These are phyloP conservation scores for Syrmaticus mikado DNA, from an alignment of 2,113 vertebrate genomes.

Conservation along the genomic window DNA sequence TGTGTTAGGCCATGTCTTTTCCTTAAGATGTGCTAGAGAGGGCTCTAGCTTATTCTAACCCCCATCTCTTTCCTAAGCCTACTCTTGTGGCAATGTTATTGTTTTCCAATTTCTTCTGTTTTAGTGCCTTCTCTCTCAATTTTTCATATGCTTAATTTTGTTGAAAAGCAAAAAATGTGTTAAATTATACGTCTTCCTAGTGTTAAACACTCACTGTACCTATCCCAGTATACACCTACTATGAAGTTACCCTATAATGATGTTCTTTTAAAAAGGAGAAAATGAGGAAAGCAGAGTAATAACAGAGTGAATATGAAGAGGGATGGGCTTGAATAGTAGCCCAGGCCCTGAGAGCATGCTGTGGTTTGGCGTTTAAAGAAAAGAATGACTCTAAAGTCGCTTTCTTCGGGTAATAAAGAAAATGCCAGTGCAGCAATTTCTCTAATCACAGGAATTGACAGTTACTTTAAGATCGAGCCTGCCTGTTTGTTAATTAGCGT, in stretches of 20 bases:
- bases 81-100: not conserved
- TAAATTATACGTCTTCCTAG: not conserved
- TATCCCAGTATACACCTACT: not conserved
- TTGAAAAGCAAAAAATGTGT: not conserved
- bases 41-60: not conserved
- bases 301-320: not conserved
- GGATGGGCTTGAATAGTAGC: not conserved
- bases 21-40: not conserved
- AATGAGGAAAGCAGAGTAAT: not conserved
- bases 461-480: slow-evolving; percentile 20
- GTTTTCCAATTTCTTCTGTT: not conserved
- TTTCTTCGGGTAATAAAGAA: slow-evolving; percentile 18
- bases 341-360: not conserved
- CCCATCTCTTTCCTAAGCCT: not conserved
- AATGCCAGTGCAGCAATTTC: slow-evolving; percentile 28
- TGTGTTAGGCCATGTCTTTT: not conserved
- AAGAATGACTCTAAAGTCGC: not conserved
- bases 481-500: slow-evolving; percentile 29
- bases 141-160: not conserved
- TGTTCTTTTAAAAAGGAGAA: not conserved
- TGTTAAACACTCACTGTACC: not conserved
- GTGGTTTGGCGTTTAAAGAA: slow-evolving; percentile 10
- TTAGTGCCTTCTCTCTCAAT: not conserved
- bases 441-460: slow-evolving; percentile 15
- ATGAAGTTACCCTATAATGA: not conserved